Conservation (phyloP, 2,888 invertebrate species). For the Strigamia crassipes region DNA sequence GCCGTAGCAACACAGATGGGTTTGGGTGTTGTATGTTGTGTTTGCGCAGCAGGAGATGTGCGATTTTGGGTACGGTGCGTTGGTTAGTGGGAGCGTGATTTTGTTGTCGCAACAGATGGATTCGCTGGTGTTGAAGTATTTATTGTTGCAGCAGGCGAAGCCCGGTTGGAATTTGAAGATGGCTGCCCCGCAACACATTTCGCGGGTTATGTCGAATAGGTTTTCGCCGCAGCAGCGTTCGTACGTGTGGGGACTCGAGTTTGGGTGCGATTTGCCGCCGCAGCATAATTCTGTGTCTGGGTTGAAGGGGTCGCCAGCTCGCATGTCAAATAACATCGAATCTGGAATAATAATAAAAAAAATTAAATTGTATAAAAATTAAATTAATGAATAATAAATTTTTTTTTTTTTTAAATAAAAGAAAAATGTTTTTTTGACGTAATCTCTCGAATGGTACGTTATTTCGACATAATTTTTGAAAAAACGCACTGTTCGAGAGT, state of each 20-base stretch:
- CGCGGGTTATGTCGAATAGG: neutral
- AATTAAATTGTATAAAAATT: neutral
- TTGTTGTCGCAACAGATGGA: neutral
- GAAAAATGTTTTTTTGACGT: too few relatives aligned
- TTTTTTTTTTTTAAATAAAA: too few relatives aligned
- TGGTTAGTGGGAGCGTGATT: neutral
- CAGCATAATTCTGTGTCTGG: constrained; percentile 25
- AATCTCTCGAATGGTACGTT: too few relatives aligned
- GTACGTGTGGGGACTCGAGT: neutral
- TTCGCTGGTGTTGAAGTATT: constrained; percentile 18
- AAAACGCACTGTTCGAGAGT: too few relatives aligned
- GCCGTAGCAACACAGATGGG: constrained; percentile 14
- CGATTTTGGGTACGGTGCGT: neutral
- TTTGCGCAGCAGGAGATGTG: neutral
- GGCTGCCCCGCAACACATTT: neutral
- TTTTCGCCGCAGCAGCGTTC: constrained; percentile 10
- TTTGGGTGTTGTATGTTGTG: neutral
- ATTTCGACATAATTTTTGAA: too few relatives aligned
- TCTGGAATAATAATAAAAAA: neutral
- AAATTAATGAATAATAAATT: neutral
- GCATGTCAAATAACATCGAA: neutral
- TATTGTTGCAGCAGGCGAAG: neutral
- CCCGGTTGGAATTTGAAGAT: neutral
- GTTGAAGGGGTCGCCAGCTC: constrained; percentile 25
- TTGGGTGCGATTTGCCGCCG: neutral